These are phyloP conservation scores for Enteromius argenteus DNA, from an alignment of 2,797 vertebrate species.

Conservation along the genomic window DNA sequence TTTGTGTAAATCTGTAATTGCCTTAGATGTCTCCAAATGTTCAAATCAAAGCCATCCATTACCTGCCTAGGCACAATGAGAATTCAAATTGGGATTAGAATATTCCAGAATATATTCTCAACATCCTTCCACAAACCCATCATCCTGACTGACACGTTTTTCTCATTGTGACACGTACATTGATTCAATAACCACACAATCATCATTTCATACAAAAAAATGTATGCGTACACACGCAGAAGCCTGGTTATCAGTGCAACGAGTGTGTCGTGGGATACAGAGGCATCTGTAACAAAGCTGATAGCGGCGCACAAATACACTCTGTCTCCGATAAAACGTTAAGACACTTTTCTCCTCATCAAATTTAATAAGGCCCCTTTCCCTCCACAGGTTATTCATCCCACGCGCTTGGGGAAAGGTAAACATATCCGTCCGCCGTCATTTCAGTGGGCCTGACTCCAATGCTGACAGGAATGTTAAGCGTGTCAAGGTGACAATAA, in stretches of 20 bases:
- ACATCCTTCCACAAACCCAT: constrained; percentile 44
- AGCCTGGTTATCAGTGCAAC: constrained; percentile 54
- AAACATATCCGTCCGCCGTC: constrained; percentile 47
- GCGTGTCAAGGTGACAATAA: constrained; percentile 76
- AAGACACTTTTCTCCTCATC: constrained; percentile 57
- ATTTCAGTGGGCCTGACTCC: constrained; percentile 10
- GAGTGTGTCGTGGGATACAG: constrained; percentile 50
- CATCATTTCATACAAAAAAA: constrained; percentile 46
- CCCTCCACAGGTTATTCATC: constrained; percentile 45
- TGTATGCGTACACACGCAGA: constrained; percentile 24
- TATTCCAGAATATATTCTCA: constrained; percentile 49
- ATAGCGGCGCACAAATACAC: constrained; percentile 55
- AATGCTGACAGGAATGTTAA: constrained; percentile 74
- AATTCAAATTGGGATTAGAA: constrained; percentile 49
- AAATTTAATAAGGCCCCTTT: constrained; percentile 61
- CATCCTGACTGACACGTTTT: constrained; percentile 52
- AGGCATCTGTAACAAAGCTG: constrained; percentile 55
- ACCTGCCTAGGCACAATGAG: constrained; percentile 36
- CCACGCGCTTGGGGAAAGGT: constrained; percentile 19
- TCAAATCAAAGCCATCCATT: background rate
- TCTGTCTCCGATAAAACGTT: constrained; percentile 52
- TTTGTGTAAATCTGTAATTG: background rate
- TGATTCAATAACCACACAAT: constrained; percentile 54
- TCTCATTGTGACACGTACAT: constrained; percentile 36
- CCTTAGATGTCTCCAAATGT: background rate